Evolutionary conservation across 64 coral and sea anemone species (phyloP), one percentile per base, ranked within the genome.

Genomic region (Platygyra sinensis): DNA sequence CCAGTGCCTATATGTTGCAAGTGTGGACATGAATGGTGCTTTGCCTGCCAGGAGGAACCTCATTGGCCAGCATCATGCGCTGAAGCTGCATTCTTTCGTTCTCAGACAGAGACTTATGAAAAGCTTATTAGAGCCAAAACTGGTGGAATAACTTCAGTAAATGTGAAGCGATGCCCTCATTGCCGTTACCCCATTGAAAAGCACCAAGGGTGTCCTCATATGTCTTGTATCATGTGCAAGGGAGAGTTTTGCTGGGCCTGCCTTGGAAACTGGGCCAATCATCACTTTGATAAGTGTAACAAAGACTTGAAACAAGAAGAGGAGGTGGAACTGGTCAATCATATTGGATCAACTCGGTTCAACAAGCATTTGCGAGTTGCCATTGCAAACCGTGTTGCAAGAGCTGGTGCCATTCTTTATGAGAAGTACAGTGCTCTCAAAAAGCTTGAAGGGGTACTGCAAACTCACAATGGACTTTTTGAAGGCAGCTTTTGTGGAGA

Each of bases 11-110:
- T 94, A 18, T 39, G 75, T 27, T 98, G 96, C 60, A 38, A 30
- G 0, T 98, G 96, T 78, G 90, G 90, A 4, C 64, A 77, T 5
- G 67, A 73, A 13, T 98, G 96, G 96, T 98, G 96, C 59, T 98
- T 95, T 65, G 62, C 33, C 31, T 98, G 96, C 75, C 90, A 98
- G 38, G 67, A 82, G 67, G 93, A 89, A 30, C 87, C 93, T 15
- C 96, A 98, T 72, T 98, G 96, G 93, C 96, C 96, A 31, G 96
- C 96, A 31, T 80, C 89, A 32, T 98, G 96, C 59, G 74, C 86
- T 5, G 75, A 90, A 63, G 96, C 96, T n/a, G 32, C 80, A 29
- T 13, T 72, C 31, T 98, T 95, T 60, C 92, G 87, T 14, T 67
- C 89, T 25, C 38, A 83, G 71, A 82, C 93, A 28, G 86, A 78